Base-by-base conservation (phyloP, 2,113 vertebrate genomes). In the Coregonus clupeaformis region DNA sequence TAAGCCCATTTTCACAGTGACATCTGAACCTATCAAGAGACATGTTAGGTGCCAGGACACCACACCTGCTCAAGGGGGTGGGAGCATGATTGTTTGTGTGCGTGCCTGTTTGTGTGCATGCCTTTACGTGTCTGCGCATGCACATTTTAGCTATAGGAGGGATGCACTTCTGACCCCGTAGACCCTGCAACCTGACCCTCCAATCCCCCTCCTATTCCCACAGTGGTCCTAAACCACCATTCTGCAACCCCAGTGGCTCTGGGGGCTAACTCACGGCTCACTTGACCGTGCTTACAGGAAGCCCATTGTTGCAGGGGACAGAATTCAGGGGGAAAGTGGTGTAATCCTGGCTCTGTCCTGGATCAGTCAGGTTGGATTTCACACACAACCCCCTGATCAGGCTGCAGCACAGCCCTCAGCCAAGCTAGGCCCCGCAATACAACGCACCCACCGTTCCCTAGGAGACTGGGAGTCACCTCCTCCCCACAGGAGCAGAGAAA, bases 321-420 rank as follows among this genome's bases (percentile, higher is more conserved):
- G 76, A 88, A 91, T 90, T 86, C 83, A 86, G 82, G 85, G 86
- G 87, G 87, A 89, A 42, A 91, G 83, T 89, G 90, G 91, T 94
- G 92, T 92, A 94, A 94, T 94, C 92, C 92, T 91, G 91, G 90
- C 89, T 93, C 89, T 93, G 92, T 89, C 92, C 92, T 85, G 92
- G 92, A 93, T 94, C 92, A 93, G 92, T 94, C 92, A 89, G 91
- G 92, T 94, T 91, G 84, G 87, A 94, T 94, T 93, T 94, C 92
- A 94, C 92, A 93, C 88, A 80, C 82, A 72, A 6, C 47, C 49
- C 77, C 81, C 76, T 81, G 80, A 91, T 90, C 88, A 88, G 82
- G 83, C 78, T 75, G 82, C 70, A 63, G 81, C 79, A 72, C 87
- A 86, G 87, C 89, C 86, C 86, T 82, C 82, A 83, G 84, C 18